Conservation (phyloP, 92 coral and sea anemone genomes). For the Actinostola sp. region DNA sequence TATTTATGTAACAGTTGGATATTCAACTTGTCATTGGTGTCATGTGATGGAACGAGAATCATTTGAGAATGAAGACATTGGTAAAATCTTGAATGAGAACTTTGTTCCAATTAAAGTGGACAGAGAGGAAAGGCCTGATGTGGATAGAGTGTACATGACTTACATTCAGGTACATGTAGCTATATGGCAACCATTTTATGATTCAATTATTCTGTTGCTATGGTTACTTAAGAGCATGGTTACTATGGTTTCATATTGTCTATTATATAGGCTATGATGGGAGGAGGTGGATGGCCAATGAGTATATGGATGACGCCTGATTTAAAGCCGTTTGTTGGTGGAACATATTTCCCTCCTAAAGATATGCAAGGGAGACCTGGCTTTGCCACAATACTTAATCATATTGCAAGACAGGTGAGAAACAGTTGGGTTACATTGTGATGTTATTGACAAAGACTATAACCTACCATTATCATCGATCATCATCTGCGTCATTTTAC, state of each 20-base stretch:
- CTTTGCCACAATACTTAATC: conserved; percentile 79
- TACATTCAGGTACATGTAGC: conserved; percentile 77
- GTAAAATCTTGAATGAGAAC: conserved; percentile 83
- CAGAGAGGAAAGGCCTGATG: conserved; percentile 98
- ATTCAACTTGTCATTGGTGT: conserved; percentile 99
- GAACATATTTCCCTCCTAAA: conserved; percentile 92
- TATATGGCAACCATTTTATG: neutral
- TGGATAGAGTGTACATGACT: conserved; percentile 96
- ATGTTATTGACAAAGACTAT: neutral
- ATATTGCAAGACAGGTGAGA: conserved; percentile 81
- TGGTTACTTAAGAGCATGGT: neutral
- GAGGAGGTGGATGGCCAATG: conserved; percentile 99
- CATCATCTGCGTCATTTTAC: too few species aligned
- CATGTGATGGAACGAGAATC: conserved; percentile 99
- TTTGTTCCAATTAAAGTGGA: conserved; percentile 97
- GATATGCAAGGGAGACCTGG: conserved; percentile 94
- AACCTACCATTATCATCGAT: neutral
- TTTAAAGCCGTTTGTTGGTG: conserved; percentile 94
- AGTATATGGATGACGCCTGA: conserved; percentile 98
- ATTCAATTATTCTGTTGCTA: too few species aligned
- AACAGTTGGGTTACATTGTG: neutral
- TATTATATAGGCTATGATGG: conserved; percentile 88
- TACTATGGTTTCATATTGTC: neutral
- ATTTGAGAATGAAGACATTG: conserved; percentile 91
- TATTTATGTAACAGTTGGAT: conserved; percentile 68